Evolutionary conservation across 2,888 invertebrate genomes (phyloP).

Genomic region (Nysson spinosus): DNA sequence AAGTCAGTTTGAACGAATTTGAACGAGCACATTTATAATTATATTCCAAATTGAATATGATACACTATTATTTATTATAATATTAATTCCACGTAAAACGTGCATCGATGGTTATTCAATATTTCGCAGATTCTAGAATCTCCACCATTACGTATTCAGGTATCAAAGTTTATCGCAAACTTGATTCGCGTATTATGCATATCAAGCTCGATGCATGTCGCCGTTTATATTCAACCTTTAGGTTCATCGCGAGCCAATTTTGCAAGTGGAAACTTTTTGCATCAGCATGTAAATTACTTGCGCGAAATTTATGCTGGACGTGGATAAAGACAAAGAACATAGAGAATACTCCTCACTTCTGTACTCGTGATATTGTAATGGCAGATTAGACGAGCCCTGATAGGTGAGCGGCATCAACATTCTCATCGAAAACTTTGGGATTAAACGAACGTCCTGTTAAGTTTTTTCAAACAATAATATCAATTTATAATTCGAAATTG

Average conservation of each 20-base stretch:
- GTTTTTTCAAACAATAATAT: too few species aligned
- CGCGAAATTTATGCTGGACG: constrained; percentile 35
- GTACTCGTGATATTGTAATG: constrained; percentile 21
- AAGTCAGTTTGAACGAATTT: too few species aligned
- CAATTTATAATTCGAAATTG: too few species aligned
- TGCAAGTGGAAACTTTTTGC: constrained; percentile 50
- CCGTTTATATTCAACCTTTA: constrained; percentile 24
- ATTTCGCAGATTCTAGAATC: constrained; percentile 3
- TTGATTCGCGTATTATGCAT: constrained; percentile 31
- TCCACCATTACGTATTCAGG: constrained; percentile 37
- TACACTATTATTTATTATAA: too few species aligned
- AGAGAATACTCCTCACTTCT: constrained; percentile 12
- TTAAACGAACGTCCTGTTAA: too few species aligned
- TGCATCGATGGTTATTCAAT: constrained; percentile 8
- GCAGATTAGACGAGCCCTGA: constrained; percentile 46
- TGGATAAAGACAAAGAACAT: constrained; percentile 22
- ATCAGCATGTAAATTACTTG: constrained; percentile 42
- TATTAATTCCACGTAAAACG: neutral
- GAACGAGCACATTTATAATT: too few species aligned
- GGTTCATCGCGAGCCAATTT: constrained; percentile 25
- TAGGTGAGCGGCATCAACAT: constrained; percentile 18
- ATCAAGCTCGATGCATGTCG: constrained; percentile 2
- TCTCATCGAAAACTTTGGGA: constrained; percentile 11
- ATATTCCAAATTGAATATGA: too few species aligned
- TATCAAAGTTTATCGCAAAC: constrained; percentile 21